phyloP scores from a whole-genome alignment of 2,797 vertebrate species.

The Neosilurus mollespiculum region DNA sequence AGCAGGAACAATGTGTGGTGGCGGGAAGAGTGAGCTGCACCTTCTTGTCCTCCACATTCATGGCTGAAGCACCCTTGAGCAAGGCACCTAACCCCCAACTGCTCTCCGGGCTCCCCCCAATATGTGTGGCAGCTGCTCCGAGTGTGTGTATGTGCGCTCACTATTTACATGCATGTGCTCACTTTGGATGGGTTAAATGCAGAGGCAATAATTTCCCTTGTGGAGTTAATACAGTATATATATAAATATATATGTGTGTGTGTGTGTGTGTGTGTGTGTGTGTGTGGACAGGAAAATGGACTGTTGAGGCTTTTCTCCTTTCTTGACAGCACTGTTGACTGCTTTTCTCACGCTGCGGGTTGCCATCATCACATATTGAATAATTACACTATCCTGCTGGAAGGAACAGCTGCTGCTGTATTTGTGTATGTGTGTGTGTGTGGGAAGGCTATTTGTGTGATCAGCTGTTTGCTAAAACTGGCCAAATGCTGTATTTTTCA shows the following conservation, averaged over 20 bases:
- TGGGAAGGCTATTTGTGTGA: neutral
- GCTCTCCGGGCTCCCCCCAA: too few relatives aligned
- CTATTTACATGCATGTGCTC: too few relatives aligned
- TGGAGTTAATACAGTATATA: too few relatives aligned
- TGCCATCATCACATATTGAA: neutral
- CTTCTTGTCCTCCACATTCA: too few relatives aligned
- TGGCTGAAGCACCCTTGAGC: too few relatives aligned
- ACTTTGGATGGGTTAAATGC: too few relatives aligned
- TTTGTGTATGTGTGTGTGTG: neutral
- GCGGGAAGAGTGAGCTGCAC: too few relatives aligned
- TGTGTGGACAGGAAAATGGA: neutral
- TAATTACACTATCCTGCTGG: neutral
- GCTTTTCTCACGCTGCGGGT: neutral
- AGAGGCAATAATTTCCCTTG: too few relatives aligned
- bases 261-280: neutral
- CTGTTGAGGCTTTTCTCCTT: neutral
- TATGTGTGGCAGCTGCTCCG: too few relatives aligned
- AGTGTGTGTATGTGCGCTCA: too few relatives aligned
- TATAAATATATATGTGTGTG: neutral
- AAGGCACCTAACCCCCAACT: too few relatives aligned
- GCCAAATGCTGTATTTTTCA: neutral
- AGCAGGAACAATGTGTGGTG: too few relatives aligned
- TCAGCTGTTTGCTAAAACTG: neutral
- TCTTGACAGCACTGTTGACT: neutral
- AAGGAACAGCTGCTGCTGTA: conserved; percentile 11